A percentile compares a stretch with the other conserved stretches of the same genome.
These are phyloP conservation scores for Callyntrura sp. DNA, from an alignment of 2,888 invertebrate genomes.

Conservation along the genomic window DNA sequence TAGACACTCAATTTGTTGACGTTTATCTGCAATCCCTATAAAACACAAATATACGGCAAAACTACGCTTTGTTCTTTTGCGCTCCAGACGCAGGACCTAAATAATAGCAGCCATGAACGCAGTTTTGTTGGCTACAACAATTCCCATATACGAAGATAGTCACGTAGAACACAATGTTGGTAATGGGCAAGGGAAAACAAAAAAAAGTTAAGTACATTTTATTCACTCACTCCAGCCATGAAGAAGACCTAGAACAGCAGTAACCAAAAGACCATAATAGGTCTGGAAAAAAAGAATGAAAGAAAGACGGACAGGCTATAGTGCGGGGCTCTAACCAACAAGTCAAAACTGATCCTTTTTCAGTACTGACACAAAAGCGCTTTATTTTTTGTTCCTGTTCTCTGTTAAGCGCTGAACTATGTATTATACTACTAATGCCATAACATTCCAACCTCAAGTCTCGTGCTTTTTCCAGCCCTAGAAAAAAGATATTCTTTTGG, in stretches of 20 bases:
- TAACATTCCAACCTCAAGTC: not conserved
- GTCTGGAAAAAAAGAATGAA: not conserved
- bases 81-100: not conserved
- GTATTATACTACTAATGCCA: not conserved
- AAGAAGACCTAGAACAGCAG: not conserved
- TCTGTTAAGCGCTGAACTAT: not conserved
- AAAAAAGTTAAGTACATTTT: constrained; percentile 20
- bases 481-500: not conserved
- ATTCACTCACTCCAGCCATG: constrained; percentile 40
- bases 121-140: constrained; percentile 35
- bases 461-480: not conserved
- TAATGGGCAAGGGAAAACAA: constrained; percentile 35
- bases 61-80: not conserved
- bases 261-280: constrained; percentile 24
- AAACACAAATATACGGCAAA: not conserved
- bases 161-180: constrained; percentile 44
- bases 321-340: constrained; percentile 54
- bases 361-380: constrained; percentile 23
- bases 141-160: constrained; percentile 9
- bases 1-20: not conserved
- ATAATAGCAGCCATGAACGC: constrained; percentile 22
- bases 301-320: not conserved
- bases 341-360: constrained; percentile 52
- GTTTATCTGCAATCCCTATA: not conserved
- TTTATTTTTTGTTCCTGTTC: constrained; percentile 18